Conservation (phyloP, 2,797 vertebrate species). For the Mus spretus region DNA sequence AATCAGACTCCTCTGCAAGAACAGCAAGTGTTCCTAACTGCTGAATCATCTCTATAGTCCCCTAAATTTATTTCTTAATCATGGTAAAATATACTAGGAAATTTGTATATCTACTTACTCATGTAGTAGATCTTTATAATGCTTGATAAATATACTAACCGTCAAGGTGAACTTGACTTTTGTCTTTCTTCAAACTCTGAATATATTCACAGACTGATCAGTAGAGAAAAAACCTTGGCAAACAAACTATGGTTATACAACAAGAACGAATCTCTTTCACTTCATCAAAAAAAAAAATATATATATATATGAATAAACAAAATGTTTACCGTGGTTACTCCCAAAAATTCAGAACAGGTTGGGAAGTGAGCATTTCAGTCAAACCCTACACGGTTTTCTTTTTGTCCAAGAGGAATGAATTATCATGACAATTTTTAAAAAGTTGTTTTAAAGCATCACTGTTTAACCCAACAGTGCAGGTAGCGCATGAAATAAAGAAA, state of each 20-base stretch:
- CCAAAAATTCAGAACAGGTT: neutral
- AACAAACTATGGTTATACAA: slow-evolving; percentile 12
- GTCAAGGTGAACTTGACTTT: neutral
- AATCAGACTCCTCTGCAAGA: neutral
- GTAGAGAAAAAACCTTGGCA: neutral
- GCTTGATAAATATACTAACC: neutral
- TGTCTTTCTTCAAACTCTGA: slow-evolving; percentile 24
- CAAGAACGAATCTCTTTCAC: neutral
- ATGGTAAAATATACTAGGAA: neutral
- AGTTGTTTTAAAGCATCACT: neutral
- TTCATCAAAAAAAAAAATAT: slow-evolving; percentile 28
- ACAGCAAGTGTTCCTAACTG: neutral
- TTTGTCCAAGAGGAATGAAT: neutral
- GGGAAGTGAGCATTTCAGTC: neutral
- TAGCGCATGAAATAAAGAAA: neutral
- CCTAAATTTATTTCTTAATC: slow-evolving; percentile 21
- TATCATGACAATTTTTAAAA: neutral
- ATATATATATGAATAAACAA: neutral
- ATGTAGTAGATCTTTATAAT: neutral
- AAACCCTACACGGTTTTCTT: neutral
- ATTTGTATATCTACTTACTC: neutral
- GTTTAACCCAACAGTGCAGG: neutral
- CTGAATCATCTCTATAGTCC: neutral
- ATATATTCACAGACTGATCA: neutral
- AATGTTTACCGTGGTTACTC: neutral